Evolutionary conservation across 35 echinoderm and acorn worm species (phyloP).

Genomic region (Ophioderma brevispina): DNA sequence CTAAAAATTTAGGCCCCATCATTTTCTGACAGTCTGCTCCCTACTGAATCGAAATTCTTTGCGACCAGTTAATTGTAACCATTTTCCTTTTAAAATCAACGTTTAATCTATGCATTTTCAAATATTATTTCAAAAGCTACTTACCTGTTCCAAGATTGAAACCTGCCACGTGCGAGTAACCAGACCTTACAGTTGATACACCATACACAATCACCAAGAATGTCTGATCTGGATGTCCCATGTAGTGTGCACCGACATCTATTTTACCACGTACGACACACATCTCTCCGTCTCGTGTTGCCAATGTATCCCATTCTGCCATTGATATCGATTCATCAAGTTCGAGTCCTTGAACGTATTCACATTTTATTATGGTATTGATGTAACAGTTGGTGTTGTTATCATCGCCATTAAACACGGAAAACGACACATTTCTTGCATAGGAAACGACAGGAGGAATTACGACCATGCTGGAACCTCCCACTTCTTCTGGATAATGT

Average conservation of each 20-base stretch:
- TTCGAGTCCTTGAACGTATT: background rate
- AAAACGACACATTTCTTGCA: background rate
- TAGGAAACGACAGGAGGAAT: background rate
- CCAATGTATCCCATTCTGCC: background rate
- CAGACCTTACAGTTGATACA: no score
- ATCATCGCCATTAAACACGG: background rate
- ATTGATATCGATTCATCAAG: background rate
- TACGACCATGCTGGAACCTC: background rate
- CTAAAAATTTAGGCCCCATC: no score
- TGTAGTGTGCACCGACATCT: background rate
- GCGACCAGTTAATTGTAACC: no score
- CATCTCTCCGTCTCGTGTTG: background rate
- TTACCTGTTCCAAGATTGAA: no score
- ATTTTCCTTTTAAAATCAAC: no score
- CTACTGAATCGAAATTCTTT: no score
- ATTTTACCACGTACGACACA: background rate
- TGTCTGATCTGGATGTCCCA: background rate
- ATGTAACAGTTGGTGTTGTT: background rate
- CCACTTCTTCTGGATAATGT: background rate
- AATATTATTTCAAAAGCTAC: no score
- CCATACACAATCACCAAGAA: background rate
- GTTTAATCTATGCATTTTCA: no score
- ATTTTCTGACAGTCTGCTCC: no score
- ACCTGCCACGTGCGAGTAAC: no score
- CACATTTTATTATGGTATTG: background rate